A percentile compares a stretch with the other conserved stretches of the same genome.
Conservation (phyloP, 1,140 invertebrate species). For the Drosophila triauraria region DNA sequence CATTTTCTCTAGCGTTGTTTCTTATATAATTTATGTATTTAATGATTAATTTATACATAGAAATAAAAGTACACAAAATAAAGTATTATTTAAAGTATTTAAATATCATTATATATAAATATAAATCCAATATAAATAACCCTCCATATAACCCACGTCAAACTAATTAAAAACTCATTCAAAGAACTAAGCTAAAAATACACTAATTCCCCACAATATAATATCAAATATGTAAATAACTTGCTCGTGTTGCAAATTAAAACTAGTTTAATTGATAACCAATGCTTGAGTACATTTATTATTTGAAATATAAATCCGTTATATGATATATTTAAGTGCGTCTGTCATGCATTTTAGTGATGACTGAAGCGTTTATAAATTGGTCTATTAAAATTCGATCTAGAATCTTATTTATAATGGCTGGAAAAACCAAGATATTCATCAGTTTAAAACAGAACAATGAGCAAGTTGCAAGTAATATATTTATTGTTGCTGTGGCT, state of each 20-base stretch:
- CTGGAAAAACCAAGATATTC: background rate
- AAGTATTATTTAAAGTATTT: background rate
- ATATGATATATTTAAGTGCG: background rate
- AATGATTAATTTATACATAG: background rate
- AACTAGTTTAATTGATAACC: background rate
- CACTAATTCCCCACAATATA: background rate
- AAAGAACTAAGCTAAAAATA: too few relatives aligned
- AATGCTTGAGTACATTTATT: background rate
- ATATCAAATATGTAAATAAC: background rate
- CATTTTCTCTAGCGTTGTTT: background rate
- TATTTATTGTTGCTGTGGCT: background rate
- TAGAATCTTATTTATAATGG: background rate
- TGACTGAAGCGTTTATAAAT: too few relatives aligned
- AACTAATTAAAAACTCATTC: background rate
- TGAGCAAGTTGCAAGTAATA: background rate
- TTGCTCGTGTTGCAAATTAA: background rate
- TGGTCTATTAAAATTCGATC: background rate
- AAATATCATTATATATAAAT: background rate
- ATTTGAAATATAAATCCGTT: background rate
- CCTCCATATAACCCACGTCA: background rate
- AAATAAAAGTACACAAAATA: too few relatives aligned
- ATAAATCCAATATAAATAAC: background rate
- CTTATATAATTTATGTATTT: background rate
- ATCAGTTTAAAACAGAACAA: slow-evolving; percentile 2
- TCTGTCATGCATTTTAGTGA: too few relatives aligned